These are phyloP conservation scores for Xestia rhomboidea DNA, from an alignment of 2,888 invertebrate genomes.

Conservation along the genomic window DNA sequence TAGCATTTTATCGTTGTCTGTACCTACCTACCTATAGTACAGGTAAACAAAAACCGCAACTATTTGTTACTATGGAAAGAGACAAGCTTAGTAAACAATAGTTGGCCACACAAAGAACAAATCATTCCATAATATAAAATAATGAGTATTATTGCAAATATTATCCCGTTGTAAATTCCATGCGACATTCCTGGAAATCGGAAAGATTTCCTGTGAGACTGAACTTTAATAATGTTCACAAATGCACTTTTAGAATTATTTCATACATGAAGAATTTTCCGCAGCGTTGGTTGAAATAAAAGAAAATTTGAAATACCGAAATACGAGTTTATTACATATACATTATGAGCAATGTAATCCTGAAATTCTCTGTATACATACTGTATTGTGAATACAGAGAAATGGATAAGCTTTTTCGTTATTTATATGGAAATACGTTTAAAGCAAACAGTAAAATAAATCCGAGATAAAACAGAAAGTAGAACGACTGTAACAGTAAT, in stretches of 20 bases:
- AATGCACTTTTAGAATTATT: constrained; percentile 14
- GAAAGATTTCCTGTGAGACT: constrained; percentile 37
- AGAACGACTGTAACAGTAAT: constrained; percentile 34
- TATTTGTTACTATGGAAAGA: constrained; percentile 21
- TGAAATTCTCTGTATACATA: constrained; percentile 21
- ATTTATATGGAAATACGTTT: constrained; percentile 48
- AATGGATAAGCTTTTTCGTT: constrained; percentile 46
- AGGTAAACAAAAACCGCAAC: constrained; percentile 49
- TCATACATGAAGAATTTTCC: not conserved
- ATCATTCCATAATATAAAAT: constrained; percentile 15
- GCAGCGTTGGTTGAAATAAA: not conserved
- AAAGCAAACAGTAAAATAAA: constrained; percentile 55
- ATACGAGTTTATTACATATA: not conserved
- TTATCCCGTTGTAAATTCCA: constrained; percentile 60
- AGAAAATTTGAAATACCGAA: not conserved
- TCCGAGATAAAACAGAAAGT: constrained; percentile 39
- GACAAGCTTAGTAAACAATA: not conserved
- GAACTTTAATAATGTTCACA: constrained; percentile 6
- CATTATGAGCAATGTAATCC: constrained; percentile 22
- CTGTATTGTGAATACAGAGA: constrained; percentile 29
- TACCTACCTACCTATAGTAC: not conserved
- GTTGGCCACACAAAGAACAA: not conserved
- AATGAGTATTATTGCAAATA: constrained; percentile 30
- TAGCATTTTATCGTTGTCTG: not conserved
- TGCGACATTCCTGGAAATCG: constrained; percentile 40